Base-by-base conservation (phyloP, 2,797 vertebrate species). In the Bufotes viridis region DNA sequence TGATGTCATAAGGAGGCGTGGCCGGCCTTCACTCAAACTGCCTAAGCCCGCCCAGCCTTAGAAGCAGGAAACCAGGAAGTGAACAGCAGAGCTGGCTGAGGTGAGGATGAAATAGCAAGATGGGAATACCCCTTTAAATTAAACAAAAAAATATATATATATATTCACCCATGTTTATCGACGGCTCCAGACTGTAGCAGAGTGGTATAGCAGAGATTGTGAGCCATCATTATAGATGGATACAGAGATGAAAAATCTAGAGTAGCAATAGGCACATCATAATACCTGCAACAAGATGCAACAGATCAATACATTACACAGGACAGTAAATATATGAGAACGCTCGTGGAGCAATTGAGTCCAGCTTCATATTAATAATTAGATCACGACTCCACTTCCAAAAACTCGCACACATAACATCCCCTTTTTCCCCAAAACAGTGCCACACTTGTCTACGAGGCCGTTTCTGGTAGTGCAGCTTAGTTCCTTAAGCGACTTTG, bases 171-270 rank as follows among this genome's bases (percentile, higher is more conserved):
- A 17, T 95, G 92, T 90, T 92, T 96, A 0, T 97, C 96, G 0
- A 72, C 90, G 0, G 96, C 92, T 69, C 95, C 95, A 8, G 95
- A 96, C 92, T 96, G 96, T 67, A 98, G 93, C 26, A 98, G 93
- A 0, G 97, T 97, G 76, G 97, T 98, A 92, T 98, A 98, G 90
- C 97, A 98, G 75, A 98, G 95, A 84, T 98, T 98, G 92, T 98
- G 97, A 67, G 97, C 97, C 97, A 98, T 98, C 97, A 98, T 98
- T 91, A 98, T 98, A 90, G 97, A 98, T 0, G 97, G 97, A 91
- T 98, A 98, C 94, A 98, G 91, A 0, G 97, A 98, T 51, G 97
- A 98, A 91, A 98, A 98, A 93, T 98, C 97, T 94, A 98, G 92
- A 0, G 97, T 98, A 63, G 96, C 85, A 2, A 98, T 98, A 26